Conservation (phyloP, 1,140 invertebrate species). For the Drosophila repleta region DNA sequence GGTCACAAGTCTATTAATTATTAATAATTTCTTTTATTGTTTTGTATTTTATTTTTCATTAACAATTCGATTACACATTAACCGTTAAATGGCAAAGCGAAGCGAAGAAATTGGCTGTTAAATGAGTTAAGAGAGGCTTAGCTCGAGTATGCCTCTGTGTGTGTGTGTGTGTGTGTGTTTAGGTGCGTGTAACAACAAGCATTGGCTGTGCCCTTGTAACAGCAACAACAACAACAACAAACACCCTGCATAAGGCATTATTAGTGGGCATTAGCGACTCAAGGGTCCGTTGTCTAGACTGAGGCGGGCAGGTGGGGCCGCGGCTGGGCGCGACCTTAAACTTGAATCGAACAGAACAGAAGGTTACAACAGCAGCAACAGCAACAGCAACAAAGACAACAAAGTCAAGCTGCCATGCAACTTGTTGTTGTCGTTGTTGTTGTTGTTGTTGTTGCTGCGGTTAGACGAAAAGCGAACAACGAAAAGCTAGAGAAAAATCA, state of each 20-base stretch:
- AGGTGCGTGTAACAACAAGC: slow-evolving; percentile 36
- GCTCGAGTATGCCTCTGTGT: neutral
- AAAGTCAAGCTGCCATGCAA: slow-evolving; percentile 37
- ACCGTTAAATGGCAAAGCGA: slow-evolving; percentile 11
- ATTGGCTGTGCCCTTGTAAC: slow-evolving; percentile 64
- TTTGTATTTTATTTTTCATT: neutral
- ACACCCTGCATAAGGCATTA: slow-evolving; percentile 44
- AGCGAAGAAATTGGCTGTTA: neutral
- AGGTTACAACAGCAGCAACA: slow-evolving; percentile 40
- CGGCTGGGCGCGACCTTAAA: slow-evolving; percentile 64
- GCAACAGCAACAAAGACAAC: slow-evolving; percentile 13
- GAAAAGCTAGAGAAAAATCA: slow-evolving; percentile 36
- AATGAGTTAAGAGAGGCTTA: slow-evolving; percentile 1
- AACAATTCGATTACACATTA: slow-evolving; percentile 14
- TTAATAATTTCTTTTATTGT: neutral
- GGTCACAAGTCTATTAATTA: slow-evolving; percentile 8
- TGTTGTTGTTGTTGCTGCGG: slow-evolving; percentile 29
- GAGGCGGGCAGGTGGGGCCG: slow-evolving; percentile 1
- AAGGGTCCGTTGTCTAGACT: slow-evolving; percentile 39
- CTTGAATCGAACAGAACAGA: slow-evolving; percentile 69
- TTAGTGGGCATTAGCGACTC: slow-evolving; percentile 68
- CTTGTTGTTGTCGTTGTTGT: slow-evolving; percentile 2
- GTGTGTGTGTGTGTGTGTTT: slow-evolving; percentile 1
- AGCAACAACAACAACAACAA: slow-evolving; percentile 27
- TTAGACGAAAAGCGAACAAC: slow-evolving; percentile 35